These are phyloP conservation scores for Lypha dubia DNA, from an alignment of 2,888 invertebrate genomes.

Conservation along the genomic window DNA sequence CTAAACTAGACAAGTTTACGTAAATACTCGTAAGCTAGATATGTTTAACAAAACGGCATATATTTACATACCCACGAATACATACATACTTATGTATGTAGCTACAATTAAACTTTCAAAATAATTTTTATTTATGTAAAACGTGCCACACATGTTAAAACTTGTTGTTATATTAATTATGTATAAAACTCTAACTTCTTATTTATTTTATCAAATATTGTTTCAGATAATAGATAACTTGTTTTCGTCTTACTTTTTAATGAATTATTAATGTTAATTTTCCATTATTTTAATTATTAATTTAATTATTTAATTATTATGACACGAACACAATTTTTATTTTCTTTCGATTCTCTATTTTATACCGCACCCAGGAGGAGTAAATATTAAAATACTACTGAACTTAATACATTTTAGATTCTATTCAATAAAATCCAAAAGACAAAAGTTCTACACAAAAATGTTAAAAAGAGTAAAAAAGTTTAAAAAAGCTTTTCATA, in stretches of 20 bases:
- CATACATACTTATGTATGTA: too few relatives aligned
- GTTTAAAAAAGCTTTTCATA: conserved; percentile 37
- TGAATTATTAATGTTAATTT: not conserved
- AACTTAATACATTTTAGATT: conserved; percentile 37
- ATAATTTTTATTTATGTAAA: not conserved
- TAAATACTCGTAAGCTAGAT: conserved; percentile 21
- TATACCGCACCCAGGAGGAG: conserved; percentile 68
- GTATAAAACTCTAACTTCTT: not conserved
- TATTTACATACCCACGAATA: not conserved
- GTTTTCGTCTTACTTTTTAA: too few relatives aligned
- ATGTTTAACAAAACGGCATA: not conserved
- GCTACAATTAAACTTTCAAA: too few relatives aligned
- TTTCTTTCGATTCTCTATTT: conserved; percentile 40
- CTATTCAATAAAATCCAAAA: conserved; percentile 22
- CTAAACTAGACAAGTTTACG: conserved; percentile 32
- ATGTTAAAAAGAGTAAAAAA: conserved; percentile 24
- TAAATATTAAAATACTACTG: conserved; percentile 62
- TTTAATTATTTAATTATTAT: too few relatives aligned
- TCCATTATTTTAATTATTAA: conserved; percentile 12
- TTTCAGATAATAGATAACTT: not conserved
- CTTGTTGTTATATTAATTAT: not conserved
- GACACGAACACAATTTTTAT: conserved; percentile 40
- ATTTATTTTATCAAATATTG: not conserved
- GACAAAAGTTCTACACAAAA: not conserved
- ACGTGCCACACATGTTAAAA: not conserved